Evolutionary conservation across 1,140 invertebrate species (phyloP).

Genomic region (Drosophila subpulchrella): DNA sequence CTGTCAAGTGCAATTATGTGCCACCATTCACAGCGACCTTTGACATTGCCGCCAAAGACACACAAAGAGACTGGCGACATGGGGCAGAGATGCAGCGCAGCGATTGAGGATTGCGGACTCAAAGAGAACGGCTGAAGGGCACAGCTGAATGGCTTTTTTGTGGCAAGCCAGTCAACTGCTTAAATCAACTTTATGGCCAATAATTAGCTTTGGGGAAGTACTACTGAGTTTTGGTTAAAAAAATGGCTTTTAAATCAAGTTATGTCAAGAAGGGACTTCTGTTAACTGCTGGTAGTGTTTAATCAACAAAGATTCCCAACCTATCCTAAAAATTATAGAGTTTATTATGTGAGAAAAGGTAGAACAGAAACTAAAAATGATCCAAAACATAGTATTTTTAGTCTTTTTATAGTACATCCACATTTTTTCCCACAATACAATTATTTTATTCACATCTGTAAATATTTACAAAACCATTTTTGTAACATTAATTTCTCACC

Average conservation of each 20-base stretch:
- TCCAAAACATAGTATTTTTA: not conserved
- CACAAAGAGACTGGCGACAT: slow-evolving; percentile 38
- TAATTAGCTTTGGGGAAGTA: slow-evolving; percentile 20
- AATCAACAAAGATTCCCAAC: too few relatives aligned
- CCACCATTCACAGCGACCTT: slow-evolving; percentile 60
- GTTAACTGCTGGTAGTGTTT: too few relatives aligned
- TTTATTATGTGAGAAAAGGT: too few relatives aligned
- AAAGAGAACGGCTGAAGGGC: slow-evolving; percentile 30
- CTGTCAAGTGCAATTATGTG: slow-evolving; percentile 58
- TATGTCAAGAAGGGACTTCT: too few relatives aligned
- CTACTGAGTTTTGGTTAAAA: not conserved
- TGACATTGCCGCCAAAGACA: slow-evolving; percentile 59
- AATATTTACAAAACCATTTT: not conserved
- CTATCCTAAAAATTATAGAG: too few relatives aligned
- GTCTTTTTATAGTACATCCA: not conserved
- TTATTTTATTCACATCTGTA: too few relatives aligned
- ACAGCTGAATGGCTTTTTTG: slow-evolving; percentile 19
- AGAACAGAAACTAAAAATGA: too few relatives aligned
- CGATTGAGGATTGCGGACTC: not conserved
- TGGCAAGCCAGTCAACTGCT: slow-evolving; percentile 12
- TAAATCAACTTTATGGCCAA: slow-evolving; percentile 29
- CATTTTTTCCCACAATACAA: not conserved
- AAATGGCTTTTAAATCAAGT: too few relatives aligned
- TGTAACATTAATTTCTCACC: not conserved
- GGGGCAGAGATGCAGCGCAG: slow-evolving; percentile 9